Evolutionary conservation across 2,888 invertebrate genomes (phyloP), one percentile per base, ranked within the genome.

Genomic region (Amiota communis): DNA sequence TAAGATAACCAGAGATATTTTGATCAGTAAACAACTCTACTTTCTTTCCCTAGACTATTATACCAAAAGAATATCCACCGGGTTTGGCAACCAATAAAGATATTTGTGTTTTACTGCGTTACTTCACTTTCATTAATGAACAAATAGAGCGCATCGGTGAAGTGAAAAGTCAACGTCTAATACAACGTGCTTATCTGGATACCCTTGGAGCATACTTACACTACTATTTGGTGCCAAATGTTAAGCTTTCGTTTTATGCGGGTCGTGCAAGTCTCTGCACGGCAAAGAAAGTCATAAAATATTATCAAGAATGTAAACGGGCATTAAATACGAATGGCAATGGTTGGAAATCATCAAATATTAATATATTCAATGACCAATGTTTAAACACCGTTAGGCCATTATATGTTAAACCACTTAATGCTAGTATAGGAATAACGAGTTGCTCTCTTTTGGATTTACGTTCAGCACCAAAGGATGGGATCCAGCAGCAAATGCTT

Each of bases 281-380:
- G 0, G 80, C 85, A 15, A 73, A 86, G 72, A 85, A 85, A 53
- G 72, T 90, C 53, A 73, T 80, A 15, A 76, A 77, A 2, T 75
- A 90, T 0, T 86, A 84, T 72, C 78, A 81, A 1, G 84, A 88
- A 73, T 87, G 88, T 51, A 87, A 82, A 74, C 47, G 72, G 1
- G 77, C 81, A 36, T 80, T 89, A 11, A 90, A 90, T 73, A 90
- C 90, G 2, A 87, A 90, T 73, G 90, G 90, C 13, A 89, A 89
- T 73, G 88, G 87, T 11, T 90, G 90, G 90, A 80, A 72, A 47
- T 17, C 76, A 8, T 85, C 89, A 0, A 73, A 79, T 0, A 61
- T 49, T 3, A 82, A 89, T 74, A 81, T 88, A 15, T 78, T 79
- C 4, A 63, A 71, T 2, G 77, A 81, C 72, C 73, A 85, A 49